Percentiles rank a stretch among this genome's conserved stretches.
Conservation (phyloP, 1,140 invertebrate species). For the Brachionus plicatilis region DNA sequence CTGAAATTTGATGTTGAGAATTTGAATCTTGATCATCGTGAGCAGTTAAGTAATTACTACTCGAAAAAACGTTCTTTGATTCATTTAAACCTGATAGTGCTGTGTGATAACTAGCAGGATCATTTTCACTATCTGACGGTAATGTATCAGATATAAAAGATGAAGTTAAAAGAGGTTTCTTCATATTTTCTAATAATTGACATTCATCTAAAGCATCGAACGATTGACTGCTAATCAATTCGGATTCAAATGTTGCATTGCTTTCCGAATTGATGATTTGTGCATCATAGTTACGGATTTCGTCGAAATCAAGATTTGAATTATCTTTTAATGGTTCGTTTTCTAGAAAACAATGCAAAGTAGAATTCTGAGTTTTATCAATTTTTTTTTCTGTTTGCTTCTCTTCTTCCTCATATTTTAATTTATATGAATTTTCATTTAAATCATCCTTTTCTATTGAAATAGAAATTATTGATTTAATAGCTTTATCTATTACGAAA, state of each 20-base stretch:
- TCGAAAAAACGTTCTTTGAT: background rate
- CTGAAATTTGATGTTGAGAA: background rate
- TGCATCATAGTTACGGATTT: too few species aligned
- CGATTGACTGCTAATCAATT: background rate
- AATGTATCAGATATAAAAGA: background rate
- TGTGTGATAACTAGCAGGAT: background rate
- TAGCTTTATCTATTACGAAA: background rate
- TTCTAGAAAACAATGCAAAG: too few species aligned
- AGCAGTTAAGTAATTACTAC: background rate
- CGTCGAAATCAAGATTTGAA: too few species aligned
- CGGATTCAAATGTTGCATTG: background rate
- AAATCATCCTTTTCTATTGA: background rate
- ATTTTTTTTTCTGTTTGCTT: background rate
- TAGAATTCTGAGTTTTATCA: too few species aligned
- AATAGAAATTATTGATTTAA: background rate
- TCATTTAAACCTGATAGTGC: background rate
- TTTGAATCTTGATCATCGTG: background rate
- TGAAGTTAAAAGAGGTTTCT: conserved; percentile 13
- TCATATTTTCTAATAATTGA: background rate
- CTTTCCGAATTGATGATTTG: background rate
- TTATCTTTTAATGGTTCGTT: too few species aligned
- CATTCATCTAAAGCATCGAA: background rate
- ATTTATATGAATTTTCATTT: too few species aligned
- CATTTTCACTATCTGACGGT: background rate
- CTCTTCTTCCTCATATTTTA: background rate